Evolutionary conservation across 1,140 invertebrate species (phyloP), one percentile per base, ranked within the genome.

Genomic region (Brachionus rubens): DNA sequence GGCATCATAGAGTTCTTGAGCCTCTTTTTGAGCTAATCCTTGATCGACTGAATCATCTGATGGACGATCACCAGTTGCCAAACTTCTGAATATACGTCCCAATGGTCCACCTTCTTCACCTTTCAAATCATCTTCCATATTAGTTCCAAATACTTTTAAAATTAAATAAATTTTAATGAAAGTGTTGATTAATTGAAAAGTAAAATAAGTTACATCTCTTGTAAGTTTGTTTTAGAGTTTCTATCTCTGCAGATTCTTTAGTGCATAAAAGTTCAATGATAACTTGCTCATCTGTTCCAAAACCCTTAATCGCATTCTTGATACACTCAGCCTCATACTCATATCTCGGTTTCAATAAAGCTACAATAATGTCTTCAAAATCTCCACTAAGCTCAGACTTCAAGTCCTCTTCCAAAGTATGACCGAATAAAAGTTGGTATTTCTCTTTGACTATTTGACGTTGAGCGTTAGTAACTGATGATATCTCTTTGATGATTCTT

Each of bases 271-370:
- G 26, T 47, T 67, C 62, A 21, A 47, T 24, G 10, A 67, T 26
- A 26, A 43, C 6, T 24, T 36, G 16, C 54, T 50, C 41, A 30
- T 16, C 72, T 33, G 19, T 50, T 80, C 82, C 83, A 10, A 80
- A 72, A 10, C 84, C 84, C 43, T 81, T 80, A 52, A 87, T 80
- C 3, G 86, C 81, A 30, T 81, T n/a, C n/a, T n/a, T n/a, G n/a
- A n/a, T n/a, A n/a, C n/a, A n/a, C n/a, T n/a, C n/a, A n/a, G n/a
- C n/a, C n/a, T n/a, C n/a, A n/a, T n/a, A n/a, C n/a, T n/a, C n/a
- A n/a, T n/a, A n/a, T n/a, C n/a, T n/a, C n/a, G n/a, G n/a, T n/a
- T n/a, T n/a, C n/a, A n/a, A n/a, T n/a, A n/a, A n/a, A n/a, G n/a
- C n/a, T n/a, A n/a, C n/a, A n/a, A n/a, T n/a, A n/a, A n/a, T n/a